Evolutionary conservation across 35 echinoderm and acorn worm species (phyloP), one percentile per base, ranked within the genome.

Genomic region (Stichopus chloronotus): DNA sequence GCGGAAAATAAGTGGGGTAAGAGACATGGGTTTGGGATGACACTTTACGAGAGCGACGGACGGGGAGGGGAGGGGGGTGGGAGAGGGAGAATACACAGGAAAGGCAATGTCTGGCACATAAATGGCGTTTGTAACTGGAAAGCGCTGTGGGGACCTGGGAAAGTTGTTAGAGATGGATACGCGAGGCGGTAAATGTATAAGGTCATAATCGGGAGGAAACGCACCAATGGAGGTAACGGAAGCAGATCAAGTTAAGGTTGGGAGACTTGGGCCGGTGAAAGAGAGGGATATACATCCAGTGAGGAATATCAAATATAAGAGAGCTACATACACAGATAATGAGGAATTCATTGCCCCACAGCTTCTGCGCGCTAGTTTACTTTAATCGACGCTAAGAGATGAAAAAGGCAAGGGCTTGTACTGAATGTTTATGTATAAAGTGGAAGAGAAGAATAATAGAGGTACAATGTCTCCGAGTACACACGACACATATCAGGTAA

Each of bases 361-460:
- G 25, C 25, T 20, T 80, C 78, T 68, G 78, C 25, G 78, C 25
- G 25, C 14, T 80, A 80, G 14, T 43, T 7, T 80, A 80, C 14
- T 80, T 16, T 22, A 43, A 43, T 16, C 25, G 78, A 9, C 8
- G 9, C 14, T 80, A 80, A 80, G 78, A 80, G 25, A 80, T 80
- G 78, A 80, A 43, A 80, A 43, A 80, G n/a, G 22, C 78, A 80
- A 80, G 78, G 25, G 78, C 78, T 80, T 80, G 78, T 80, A 80
- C 78, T 80, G 78, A 80, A 80, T n/a, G n/a, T n/a, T n/a, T n/a
- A n/a, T n/a, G n/a, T n/a, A n/a, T n/a, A n/a, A n/a, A n/a, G n/a
- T n/a, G n/a, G n/a, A n/a, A n/a, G n/a, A n/a, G n/a, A n/a, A n/a
- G n/a, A n/a, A n/a, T n/a, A n/a, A n/a, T n/a, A n/a, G n/a, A n/a